Conservation (phyloP, 1,140 invertebrate species). For the Arctopsyche grandis region DNA sequence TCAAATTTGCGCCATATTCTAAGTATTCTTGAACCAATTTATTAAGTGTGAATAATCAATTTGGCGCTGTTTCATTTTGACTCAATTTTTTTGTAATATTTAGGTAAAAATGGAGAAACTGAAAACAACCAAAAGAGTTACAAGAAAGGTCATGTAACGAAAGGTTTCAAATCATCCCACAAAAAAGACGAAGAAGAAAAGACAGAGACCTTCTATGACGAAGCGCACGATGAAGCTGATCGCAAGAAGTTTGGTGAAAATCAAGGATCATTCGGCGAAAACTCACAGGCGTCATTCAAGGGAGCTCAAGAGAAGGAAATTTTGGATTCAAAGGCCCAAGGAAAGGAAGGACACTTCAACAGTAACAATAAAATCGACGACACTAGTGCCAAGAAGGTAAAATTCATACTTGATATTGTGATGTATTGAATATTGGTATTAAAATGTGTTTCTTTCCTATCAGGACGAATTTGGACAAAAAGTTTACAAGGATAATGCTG, state of each 20-base stretch:
- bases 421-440: neutral
- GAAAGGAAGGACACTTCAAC: conserved; percentile 67
- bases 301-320: conserved; percentile 68
- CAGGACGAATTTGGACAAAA: conserved; percentile 68
- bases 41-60: too few species aligned
- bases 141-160: conserved; percentile 73
- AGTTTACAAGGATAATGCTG: conserved; percentile 66
- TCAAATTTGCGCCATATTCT: neutral
- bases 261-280: conserved; percentile 66
- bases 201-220: conserved; percentile 73
- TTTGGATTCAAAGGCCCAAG: conserved; percentile 65
- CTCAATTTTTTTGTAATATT: neutral
- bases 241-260: conserved; percentile 66
- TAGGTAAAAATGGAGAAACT: conserved; percentile 64
- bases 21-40: too few species aligned
- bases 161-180: conserved; percentile 72
- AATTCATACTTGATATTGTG: neutral
- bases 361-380: conserved; percentile 66
- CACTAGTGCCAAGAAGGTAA: conserved; percentile 65
- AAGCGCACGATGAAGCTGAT: conserved; percentile 72
- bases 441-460: conserved; percentile 25
- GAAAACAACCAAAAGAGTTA: conserved; percentile 68
- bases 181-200: conserved; percentile 75
- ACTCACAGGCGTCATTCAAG: conserved; percentile 66
- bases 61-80: too few species aligned